Evolutionary conservation across 2,797 vertebrate species (phyloP), one percentile per base, ranked within the genome.

Genomic region (Syndactyla subalaris): DNA sequence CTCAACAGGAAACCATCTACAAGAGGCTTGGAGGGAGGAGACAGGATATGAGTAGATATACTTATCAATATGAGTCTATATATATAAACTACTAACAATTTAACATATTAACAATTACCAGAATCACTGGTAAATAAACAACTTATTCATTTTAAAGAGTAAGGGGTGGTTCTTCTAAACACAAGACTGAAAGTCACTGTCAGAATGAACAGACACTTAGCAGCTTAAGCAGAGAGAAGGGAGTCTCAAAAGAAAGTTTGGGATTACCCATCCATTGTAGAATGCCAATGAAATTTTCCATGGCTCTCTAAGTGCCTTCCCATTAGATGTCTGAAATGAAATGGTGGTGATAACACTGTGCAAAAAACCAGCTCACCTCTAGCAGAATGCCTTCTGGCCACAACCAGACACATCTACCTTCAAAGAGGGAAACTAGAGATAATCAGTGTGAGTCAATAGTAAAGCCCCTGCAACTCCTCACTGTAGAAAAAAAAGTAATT

Each of bases 311-410:
- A 78, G 78, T 27, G 30, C 16, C 29, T 54, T 85, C 36, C 36
- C 39, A 85, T 65, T 30, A 68, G 61, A 54, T 3, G 19, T 48
- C 54, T 75, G 30, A 85, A 88, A 85, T 66, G 5, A 81, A 81
- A 51, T 26, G 0, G 0, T 36, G 17, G 34, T 65, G 72, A 20
- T 24, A 72, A 27, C 30, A 48, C 45, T 17, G 21, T 7, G 13
- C 23, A 75, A 71, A 82, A 59, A 62, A 9, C 0, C 12, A 63
- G 36, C 57, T 75, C 41, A 38, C 17, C 27, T 57, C 49, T 19
- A 39, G 32, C 63, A 76, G 43, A 73, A 77, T 7, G 9, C 15
- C 21, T 57, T 66, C 55, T 45, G 52, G 57, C 18, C 65, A 46
- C 61, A 70, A 41, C 12, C 2, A 0, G 61, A 36, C 12, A 6